Evolutionary conservation across 2,113 vertebrate genomes (phyloP).

Genomic region (Alethe diademata): DNA sequence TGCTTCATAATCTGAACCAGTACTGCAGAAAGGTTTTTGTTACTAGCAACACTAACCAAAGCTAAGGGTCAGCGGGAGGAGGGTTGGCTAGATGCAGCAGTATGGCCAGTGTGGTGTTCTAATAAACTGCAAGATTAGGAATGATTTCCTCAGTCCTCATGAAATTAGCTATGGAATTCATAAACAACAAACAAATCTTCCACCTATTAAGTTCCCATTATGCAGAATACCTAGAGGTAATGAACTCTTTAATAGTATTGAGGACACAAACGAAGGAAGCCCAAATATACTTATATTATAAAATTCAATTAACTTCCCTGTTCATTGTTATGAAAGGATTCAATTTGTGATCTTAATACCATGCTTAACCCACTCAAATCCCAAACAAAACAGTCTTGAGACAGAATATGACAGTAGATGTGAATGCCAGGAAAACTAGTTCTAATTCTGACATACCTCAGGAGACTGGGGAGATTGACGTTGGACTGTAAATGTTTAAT

Average conservation of each 20-base stretch:
- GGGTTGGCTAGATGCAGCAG: not conserved
- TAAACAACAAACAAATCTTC: not conserved
- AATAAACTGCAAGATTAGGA: not conserved
- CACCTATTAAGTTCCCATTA: not conserved
- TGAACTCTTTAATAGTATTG: not conserved
- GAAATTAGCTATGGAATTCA: constrained; percentile 9
- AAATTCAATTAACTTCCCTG: constrained; percentile 48
- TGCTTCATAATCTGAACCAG: not conserved
- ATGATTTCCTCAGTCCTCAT: not conserved
- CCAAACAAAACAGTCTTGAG: constrained; percentile 15
- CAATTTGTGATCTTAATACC: constrained; percentile 8
- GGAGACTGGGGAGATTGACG: not conserved
- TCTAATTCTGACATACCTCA: not conserved
- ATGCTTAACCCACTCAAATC: constrained; percentile 28
- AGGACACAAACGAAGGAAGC: not conserved
- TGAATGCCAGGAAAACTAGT: constrained; percentile 3
- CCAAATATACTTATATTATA: not conserved
- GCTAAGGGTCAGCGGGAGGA: not conserved
- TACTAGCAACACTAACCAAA: not conserved
- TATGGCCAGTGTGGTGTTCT: not conserved
- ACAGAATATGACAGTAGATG: constrained; percentile 37
- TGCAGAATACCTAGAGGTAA: not conserved
- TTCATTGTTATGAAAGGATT: not conserved
- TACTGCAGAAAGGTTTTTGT: not conserved
- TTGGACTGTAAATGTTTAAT: constrained; percentile 17